Evolutionary conservation across 2,113 vertebrate genomes (phyloP), one percentile per base, ranked within the genome.

Genomic region (Speoplatyrhinus poulsoni): DNA sequence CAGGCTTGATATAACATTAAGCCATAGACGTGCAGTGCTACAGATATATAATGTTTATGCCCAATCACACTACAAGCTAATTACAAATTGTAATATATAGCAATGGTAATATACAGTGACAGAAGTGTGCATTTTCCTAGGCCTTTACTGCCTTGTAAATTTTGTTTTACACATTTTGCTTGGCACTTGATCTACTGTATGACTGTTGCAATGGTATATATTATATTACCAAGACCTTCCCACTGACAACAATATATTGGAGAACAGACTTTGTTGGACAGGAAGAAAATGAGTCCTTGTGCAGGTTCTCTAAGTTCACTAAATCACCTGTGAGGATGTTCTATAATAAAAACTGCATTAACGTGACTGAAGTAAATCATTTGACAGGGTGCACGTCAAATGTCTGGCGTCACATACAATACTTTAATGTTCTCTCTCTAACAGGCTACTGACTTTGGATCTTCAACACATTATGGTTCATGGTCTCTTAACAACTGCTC

Each of bases 181-280:
- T 74, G 79, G 79, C 81, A 73, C 81, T 73, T 82, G 73, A 81
- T 73, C 78, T 78, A 41, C 36, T 41, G 36, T 41, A 82, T 19
- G 60, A 62, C 66, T 60, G 69, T 49, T 65, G 26, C 49, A 57
- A 41, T 41, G 36, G 69, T 64, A 67, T 59, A 79, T 70, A 82
- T 65, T 67, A 69, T 55, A 83, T 80, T 64, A 76, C 62, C 41
- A 71, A 78, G 63, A 60, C 41, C 58, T 74, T 50, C 70, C 64
- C 33, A 49, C 56, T 58, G 59, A 8, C 76, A 65, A 53, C 47
- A 41, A 68, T 62, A 80, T 26, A 74, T 57, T 11, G 55, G 15
- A 69, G 66, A 19, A 9, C 53, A 57, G 67, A 75, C 53, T 62
- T 70, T 15, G 52, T 59, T 33, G 16, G 55, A 61, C 66, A 66